Evolutionary conservation across 2,888 invertebrate genomes (phyloP).

Genomic region (Melinopterus prodromus): DNA sequence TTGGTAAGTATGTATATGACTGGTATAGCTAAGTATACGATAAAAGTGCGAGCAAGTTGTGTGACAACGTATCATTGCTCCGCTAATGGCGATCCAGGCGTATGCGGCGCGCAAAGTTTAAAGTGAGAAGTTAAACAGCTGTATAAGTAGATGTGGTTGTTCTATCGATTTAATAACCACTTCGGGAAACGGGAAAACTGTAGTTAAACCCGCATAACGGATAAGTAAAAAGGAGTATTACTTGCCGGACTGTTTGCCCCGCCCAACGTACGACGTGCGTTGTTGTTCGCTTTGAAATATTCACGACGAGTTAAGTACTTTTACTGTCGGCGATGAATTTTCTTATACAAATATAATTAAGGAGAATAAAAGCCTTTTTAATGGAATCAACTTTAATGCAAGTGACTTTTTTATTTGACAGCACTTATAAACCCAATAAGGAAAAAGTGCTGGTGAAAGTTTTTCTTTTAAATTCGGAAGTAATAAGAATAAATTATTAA

Average conservation of each 20-base stretch:
- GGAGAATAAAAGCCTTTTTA: background rate
- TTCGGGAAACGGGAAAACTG: constrained; percentile 18
- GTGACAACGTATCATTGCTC: background rate
- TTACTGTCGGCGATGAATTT: background rate
- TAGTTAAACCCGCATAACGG: constrained; percentile 8
- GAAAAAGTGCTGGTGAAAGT: constrained; percentile 6
- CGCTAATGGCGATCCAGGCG: constrained; percentile 15
- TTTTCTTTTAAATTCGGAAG: background rate
- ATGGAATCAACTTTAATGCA: background rate
- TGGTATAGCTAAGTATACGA: constrained; percentile 10
- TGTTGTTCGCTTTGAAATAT: background rate
- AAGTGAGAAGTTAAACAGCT: constrained; percentile 35
- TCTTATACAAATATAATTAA: background rate
- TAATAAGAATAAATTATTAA: background rate
- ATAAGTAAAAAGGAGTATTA: background rate
- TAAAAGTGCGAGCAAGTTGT: background rate
- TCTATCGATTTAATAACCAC: constrained; percentile 37
- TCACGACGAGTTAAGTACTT: background rate
- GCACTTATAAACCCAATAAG: background rate
- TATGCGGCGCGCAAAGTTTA: constrained; percentile 29
- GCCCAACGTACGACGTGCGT: background rate
- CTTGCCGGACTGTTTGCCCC: background rate
- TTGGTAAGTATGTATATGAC: constrained; percentile 27
- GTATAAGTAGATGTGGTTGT: constrained; percentile 33
- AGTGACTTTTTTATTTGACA: no score